A percentile compares a stretch with the other conserved stretches of the same genome.
Conservation (phyloP, 2,113 vertebrate genomes). For the Coptodon rendalli region DNA sequence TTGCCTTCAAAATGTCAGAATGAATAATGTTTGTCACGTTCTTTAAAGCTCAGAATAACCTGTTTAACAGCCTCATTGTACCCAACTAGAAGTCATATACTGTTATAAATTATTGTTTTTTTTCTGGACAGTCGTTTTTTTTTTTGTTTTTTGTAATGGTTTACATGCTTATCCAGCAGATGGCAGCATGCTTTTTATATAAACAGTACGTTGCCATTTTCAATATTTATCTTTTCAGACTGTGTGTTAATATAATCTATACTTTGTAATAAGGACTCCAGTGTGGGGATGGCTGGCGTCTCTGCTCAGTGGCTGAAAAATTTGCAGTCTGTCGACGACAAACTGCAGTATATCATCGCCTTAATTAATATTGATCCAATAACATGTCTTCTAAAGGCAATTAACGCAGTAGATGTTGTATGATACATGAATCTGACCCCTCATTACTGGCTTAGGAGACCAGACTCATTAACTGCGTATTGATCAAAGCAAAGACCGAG, state of each 20-base stretch:
- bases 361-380: constrained; percentile 2
- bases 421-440: neutral
- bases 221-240: neutral
- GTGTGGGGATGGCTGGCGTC: neutral
- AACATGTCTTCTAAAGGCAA: neutral
- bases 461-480: constrained; percentile 10
- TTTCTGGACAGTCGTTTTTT: neutral
- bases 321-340: neutral
- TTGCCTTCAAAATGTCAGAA: neutral
- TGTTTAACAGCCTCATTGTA: neutral
- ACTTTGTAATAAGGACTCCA: neutral
- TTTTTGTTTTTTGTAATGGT: too few species aligned
- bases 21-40: neutral
- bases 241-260: neutral
- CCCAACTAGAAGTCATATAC: neutral
- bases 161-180: constrained; percentile 6
- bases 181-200: constrained; percentile 23
- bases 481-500: constrained; percentile 50
- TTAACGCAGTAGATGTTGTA: neutral
- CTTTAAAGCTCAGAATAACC: neutral
- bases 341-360: neutral
- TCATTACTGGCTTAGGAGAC: constrained; percentile 12
- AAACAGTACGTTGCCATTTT: neutral
- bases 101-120: neutral
- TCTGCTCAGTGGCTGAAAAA: neutral